Conservation (phyloP, 2,113 vertebrate genomes). For the Hystrix brachyura region DNA sequence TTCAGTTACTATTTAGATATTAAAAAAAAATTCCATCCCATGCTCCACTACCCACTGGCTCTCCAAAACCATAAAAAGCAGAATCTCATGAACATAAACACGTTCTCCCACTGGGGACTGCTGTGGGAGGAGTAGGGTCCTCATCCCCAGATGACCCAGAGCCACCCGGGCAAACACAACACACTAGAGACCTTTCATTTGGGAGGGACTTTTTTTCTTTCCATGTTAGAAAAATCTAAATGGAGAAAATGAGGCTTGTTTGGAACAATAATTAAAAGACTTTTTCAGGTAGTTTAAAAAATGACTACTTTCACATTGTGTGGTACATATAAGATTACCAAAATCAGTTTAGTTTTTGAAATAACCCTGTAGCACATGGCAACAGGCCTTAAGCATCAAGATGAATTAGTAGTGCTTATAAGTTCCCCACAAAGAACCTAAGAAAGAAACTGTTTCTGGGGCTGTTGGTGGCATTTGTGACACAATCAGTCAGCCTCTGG, state of each 20-base stretch:
- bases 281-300: slow-evolving; percentile 74
- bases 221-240: slow-evolving; percentile 77
- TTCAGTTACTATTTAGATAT: slow-evolving; percentile 70
- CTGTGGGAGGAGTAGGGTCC: slow-evolving; percentile 56
- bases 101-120: slow-evolving; percentile 47
- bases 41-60: not conserved
- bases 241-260: slow-evolving; percentile 76
- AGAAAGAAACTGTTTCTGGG: not conserved
- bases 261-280: slow-evolving; percentile 76
- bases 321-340: not conserved
- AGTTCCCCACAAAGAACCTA: not conserved
- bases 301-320: slow-evolving; percentile 59
- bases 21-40: slow-evolving; percentile 13
- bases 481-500: not conserved
- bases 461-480: not conserved
- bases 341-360: slow-evolving; percentile 44
- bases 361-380: not conserved
- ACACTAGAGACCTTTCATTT: slow-evolving; percentile 72
- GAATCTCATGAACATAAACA: slow-evolving; percentile 75
- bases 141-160: not conserved
- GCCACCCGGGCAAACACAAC: slow-evolving; percentile 31
- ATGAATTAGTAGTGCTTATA: not conserved
- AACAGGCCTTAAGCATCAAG: not conserved
- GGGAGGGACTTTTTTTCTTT: slow-evolving; percentile 65
- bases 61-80: slow-evolving; percentile 63